Percentiles rank a stretch among this genome's conserved stretches.
These are phyloP conservation scores for Kradibia gibbosae DNA, from an alignment of 1,140 invertebrate genomes.

Conservation along the genomic window DNA sequence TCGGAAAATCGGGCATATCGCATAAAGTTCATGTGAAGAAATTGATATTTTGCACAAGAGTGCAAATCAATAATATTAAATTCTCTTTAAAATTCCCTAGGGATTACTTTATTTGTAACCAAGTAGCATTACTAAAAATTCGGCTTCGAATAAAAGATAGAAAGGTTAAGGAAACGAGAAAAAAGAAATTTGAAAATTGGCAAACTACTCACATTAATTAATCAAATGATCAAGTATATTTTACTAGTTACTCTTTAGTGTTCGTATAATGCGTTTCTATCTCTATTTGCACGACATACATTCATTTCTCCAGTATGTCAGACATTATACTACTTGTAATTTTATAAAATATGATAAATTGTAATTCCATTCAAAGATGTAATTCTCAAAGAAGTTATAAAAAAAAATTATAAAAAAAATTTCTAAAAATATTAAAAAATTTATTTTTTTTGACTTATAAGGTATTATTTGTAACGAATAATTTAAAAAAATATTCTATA, in stretches of 20 bases:
- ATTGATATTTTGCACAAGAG: background rate
- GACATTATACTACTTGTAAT: background rate
- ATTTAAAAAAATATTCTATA: no score
- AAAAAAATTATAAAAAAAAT: background rate
- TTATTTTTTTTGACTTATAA: background rate
- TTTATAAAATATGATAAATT: background rate
- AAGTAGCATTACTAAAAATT: constrained; percentile 39
- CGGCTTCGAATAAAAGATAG: constrained; percentile 26
- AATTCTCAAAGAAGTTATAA: background rate
- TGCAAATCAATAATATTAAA: background rate
- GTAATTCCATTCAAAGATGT: background rate
- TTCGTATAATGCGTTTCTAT: constrained; percentile 46
- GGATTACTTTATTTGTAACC: background rate
- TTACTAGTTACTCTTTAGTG: constrained; percentile 37
- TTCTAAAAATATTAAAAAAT: background rate
- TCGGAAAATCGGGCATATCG: background rate
- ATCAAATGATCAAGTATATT: constrained; percentile 47
- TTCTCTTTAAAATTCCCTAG: background rate
- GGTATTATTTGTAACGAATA: no score
- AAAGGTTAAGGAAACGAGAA: constrained; percentile 4
- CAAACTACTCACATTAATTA: constrained; percentile 49
- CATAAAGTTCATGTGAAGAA: background rate
- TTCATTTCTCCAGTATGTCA: background rate
- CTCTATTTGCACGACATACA: constrained; percentile 37
- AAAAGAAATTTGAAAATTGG: constrained; percentile 3